Percentiles rank a stretch among this genome's conserved stretches.
Conservation (phyloP, 2,888 invertebrate genomes). For the Nymphalis polychloros region DNA sequence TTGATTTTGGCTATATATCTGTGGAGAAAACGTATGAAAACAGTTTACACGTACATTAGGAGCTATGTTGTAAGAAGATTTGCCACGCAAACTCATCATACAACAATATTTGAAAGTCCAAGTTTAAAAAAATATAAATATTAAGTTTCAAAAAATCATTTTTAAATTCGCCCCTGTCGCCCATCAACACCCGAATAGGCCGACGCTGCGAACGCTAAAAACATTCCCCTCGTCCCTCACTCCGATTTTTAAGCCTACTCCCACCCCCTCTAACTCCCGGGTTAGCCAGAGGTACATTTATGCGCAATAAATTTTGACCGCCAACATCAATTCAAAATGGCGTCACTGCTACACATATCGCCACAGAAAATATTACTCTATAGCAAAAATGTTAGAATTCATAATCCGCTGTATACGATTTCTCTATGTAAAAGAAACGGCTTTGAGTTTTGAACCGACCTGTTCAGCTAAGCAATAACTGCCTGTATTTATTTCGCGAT, state of each 20-base stretch:
- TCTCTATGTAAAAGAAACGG: conserved; percentile 73
- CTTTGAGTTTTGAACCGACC: conserved; percentile 66
- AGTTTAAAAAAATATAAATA: conserved; percentile 6
- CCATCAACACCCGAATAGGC: conserved; percentile 81
- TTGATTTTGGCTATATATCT: no score
- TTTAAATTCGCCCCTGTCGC: conserved; percentile 53
- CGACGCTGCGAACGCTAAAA: conserved; percentile 79
- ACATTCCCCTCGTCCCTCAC: conserved; percentile 76
- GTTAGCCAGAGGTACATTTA: conserved; percentile 82
- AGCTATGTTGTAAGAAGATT: no score
- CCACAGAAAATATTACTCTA: conserved; percentile 51
- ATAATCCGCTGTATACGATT: conserved; percentile 45
- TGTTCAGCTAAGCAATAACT: conserved; percentile 62
- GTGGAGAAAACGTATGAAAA: no score
- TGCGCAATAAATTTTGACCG: conserved; percentile 82
- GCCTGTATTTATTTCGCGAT: conserved; percentile 50
- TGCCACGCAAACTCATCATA: no score
- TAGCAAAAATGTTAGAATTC: conserved; percentile 27
- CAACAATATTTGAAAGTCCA: no score
- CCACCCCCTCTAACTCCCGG: conserved; percentile 76
- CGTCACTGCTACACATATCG: conserved; percentile 50
- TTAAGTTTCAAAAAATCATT: conserved; percentile 9
- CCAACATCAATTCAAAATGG: conserved; percentile 66
- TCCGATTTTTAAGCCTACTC: conserved; percentile 81
- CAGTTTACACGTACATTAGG: no score